These are phyloP conservation scores for Otolemur crassicaudatus DNA, from an alignment of 2,797 vertebrate species.

Conservation along the genomic window DNA sequence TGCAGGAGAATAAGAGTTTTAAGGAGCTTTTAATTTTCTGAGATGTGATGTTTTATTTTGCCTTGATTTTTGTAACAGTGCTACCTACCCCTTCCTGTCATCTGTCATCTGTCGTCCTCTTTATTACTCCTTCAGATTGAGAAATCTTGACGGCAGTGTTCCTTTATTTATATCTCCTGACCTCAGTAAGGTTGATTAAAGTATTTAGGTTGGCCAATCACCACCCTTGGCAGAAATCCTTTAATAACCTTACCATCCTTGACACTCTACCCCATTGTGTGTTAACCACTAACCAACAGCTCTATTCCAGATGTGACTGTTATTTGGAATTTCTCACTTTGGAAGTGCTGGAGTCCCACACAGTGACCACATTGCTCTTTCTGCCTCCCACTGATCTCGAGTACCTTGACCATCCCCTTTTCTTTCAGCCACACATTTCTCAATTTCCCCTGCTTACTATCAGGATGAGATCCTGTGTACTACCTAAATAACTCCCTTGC, in stretches of 20 bases:
- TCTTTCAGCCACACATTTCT: background rate
- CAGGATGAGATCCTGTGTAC: background rate
- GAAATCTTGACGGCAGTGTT: background rate
- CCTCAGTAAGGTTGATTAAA: background rate
- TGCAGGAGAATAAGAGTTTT: slow-evolving; percentile 36
- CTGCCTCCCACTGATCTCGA: background rate
- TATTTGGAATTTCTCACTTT: background rate
- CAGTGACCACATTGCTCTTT: background rate
- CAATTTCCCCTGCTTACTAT: background rate
- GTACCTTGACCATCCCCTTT: background rate
- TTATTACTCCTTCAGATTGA: background rate
- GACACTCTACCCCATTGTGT: background rate
- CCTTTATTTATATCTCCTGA: background rate
- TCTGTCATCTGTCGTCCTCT: background rate
- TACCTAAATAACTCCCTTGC: background rate
- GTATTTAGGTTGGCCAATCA: background rate
- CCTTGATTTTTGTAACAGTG: background rate
- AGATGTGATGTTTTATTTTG: background rate
- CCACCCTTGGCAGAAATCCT: background rate
- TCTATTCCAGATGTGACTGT: background rate
- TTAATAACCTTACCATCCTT: background rate
- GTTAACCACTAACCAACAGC: background rate
- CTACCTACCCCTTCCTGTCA: background rate
- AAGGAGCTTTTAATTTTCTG: slow-evolving; percentile 38
- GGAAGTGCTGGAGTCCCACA: background rate